These are phyloP conservation scores for Ptychoptera albimana DNA, from an alignment of 2,888 invertebrate species.

Conservation along the genomic window DNA sequence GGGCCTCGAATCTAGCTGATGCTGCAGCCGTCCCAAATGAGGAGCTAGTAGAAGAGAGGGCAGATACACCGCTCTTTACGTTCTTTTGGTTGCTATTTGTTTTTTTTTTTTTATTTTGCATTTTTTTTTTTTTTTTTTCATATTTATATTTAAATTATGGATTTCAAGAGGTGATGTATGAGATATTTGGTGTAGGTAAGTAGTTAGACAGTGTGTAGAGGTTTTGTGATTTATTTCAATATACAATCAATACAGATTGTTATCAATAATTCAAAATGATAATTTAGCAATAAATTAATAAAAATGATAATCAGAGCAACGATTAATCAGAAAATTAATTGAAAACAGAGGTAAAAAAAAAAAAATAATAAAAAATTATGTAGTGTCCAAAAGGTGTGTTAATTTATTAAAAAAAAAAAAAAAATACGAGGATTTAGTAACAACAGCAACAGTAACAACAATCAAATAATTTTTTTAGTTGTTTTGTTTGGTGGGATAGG, in stretches of 20 bases:
- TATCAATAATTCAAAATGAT: not conserved
- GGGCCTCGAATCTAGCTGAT: constrained; percentile 50
- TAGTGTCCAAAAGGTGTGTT: too few relatives aligned
- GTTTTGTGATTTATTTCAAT: not conserved
- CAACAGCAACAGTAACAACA: too few relatives aligned
- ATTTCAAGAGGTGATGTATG: not conserved
- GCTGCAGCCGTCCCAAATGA: constrained; percentile 75
- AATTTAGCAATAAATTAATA: too few relatives aligned
- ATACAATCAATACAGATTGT: not conserved
- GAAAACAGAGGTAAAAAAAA: too few relatives aligned
- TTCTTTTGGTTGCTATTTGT: constrained; percentile 66
- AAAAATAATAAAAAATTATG: too few relatives aligned
- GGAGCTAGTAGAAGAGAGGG: constrained; percentile 72
- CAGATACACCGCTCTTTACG: constrained; percentile 77
- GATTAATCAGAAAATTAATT: too few relatives aligned
- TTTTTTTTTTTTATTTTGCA: constrained; percentile 11
- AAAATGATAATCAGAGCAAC: too few relatives aligned
- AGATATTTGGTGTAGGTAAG: not conserved
- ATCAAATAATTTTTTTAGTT: too few relatives aligned
- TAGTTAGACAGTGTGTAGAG: not conserved
- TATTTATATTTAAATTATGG: constrained; percentile 6
- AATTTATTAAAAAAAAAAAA: too few relatives aligned
- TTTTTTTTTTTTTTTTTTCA: constrained; percentile 9
- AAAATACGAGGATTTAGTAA: too few relatives aligned
- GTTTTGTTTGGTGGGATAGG: too few relatives aligned